Percentiles rank a stretch among this genome's conserved stretches.
Evolutionary conservation across 2,888 invertebrate species (phyloP).

Genomic region (Iphiclides podalirius): DNA sequence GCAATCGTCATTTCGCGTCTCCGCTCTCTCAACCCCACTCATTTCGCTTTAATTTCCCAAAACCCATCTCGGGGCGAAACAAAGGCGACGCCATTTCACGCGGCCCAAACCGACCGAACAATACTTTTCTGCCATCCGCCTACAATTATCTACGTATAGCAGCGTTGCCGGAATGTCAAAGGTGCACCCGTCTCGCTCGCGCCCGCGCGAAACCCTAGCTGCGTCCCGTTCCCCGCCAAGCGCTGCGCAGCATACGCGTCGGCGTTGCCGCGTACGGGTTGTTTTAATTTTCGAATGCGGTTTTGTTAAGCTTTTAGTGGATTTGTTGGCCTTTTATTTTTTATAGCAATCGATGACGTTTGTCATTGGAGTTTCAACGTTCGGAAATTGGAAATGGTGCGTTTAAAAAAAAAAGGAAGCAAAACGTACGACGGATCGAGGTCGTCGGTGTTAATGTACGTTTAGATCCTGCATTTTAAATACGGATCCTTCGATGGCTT

Average conservation of each 20-base stretch:
- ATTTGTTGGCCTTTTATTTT: conserved; percentile 40
- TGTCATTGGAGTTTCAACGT: conserved; percentile 28
- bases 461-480: conserved; percentile 3
- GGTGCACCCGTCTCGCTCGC: conserved; percentile 48
- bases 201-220: conserved; percentile 26
- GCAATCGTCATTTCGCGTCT: conserved; percentile 66
- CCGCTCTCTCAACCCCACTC: conserved; percentile 57
- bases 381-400: conserved; percentile 18
- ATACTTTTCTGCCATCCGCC: conserved; percentile 59
- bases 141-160: conserved; percentile 55
- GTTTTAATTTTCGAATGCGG: conserved; percentile 76
- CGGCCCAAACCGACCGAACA: conserved; percentile 75
- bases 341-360: conserved; percentile 46
- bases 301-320: conserved; percentile 44
- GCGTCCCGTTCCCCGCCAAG: conserved; percentile 48
- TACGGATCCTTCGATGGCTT: background rate
- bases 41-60: conserved; percentile 72
- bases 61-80: conserved; percentile 68
- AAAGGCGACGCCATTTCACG: conserved; percentile 72
- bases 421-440: conserved; percentile 4
- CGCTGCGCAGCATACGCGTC: too few relatives aligned
- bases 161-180: conserved; percentile 53
- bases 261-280: conserved; percentile 59
- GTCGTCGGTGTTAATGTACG: conserved; percentile 1
- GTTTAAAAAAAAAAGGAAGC: too few relatives aligned